These are phyloP conservation scores for Ornithoptera priamus DNA, from an alignment of 2,888 invertebrate species.

Conservation along the genomic window DNA sequence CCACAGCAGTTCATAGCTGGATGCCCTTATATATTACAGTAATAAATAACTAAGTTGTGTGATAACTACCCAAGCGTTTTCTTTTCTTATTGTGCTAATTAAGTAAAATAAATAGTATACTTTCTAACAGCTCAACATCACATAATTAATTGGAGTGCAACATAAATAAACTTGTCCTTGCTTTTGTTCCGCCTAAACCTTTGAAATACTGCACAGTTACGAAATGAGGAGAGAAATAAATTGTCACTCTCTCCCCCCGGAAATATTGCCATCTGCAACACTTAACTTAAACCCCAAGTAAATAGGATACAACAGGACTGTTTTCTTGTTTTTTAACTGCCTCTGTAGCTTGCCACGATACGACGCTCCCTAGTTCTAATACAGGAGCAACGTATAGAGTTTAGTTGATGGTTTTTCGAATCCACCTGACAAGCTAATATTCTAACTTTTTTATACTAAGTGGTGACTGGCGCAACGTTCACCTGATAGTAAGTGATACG, in stretches of 20 bases:
- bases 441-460: too few species aligned
- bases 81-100: neutral
- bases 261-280: constrained; percentile 24
- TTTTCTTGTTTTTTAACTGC: neutral
- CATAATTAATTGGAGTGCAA: constrained; percentile 3
- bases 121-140: neutral
- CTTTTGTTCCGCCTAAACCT: constrained; percentile 2
- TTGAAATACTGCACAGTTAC: constrained; percentile 3
- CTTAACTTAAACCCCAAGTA: constrained; percentile 10
- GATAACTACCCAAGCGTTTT: neutral
- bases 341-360: too few species aligned
- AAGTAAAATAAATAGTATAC: neutral
- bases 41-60: neutral
- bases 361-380: too few species aligned
- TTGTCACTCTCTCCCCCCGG: constrained; percentile 10
- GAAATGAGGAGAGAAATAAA: constrained; percentile 25
- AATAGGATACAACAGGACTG: neutral
- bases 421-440: too few species aligned
- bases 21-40: neutral
- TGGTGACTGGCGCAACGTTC: too few species aligned
- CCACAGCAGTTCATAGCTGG: too few species aligned
- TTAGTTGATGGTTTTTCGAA: too few species aligned
- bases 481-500: too few species aligned
- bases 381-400: too few species aligned
- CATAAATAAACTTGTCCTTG: constrained; percentile 3